A percentile compares a stretch with the other conserved stretches of the same genome.
phyloP scores from a whole-genome alignment of 2,888 invertebrate species.

The Oscheius sp. region DNA sequence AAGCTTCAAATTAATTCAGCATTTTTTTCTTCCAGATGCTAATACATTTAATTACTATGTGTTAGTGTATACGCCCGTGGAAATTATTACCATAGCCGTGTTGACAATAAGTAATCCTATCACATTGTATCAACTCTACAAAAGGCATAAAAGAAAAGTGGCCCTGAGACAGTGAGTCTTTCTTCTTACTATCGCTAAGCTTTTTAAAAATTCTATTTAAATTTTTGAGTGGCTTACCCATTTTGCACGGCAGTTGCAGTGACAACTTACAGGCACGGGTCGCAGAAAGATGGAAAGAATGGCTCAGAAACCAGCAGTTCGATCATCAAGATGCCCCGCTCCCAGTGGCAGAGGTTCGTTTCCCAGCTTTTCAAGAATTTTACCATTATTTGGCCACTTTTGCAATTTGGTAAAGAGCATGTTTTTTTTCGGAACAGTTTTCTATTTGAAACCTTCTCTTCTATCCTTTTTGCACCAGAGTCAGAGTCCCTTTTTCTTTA shows the following conservation, averaged over 20 bases:
- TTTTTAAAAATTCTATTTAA: neutral
- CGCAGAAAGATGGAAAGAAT: conserved; percentile 45
- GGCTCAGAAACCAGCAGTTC: conserved; percentile 51
- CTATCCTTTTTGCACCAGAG: neutral
- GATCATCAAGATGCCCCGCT: conserved; percentile 55
- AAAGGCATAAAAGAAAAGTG: conserved; percentile 70
- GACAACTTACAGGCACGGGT: conserved; percentile 57
- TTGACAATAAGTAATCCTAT: conserved; percentile 71
- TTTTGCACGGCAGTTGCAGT: conserved; percentile 45
- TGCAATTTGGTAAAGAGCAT: conserved; percentile 16
- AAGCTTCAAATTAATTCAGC: conserved; percentile 31
- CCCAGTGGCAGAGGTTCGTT: conserved; percentile 68
- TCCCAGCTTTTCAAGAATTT: neutral
- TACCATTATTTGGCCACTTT: neutral
- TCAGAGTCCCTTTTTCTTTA: neutral
- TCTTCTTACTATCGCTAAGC: neutral
- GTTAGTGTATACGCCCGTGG: conserved; percentile 69
- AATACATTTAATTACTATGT: conserved; percentile 64
- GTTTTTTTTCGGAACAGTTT: neutral
- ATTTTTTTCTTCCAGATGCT: conserved; percentile 10
- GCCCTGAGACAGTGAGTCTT: conserved; percentile 68
- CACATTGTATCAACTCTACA: conserved; percentile 69
- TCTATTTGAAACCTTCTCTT: neutral
- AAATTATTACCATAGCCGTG: conserved; percentile 66
- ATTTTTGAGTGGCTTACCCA: conserved; percentile 22